Base-by-base conservation (phyloP, 2,113 vertebrate genomes). In the Capreolus pygargus region DNA sequence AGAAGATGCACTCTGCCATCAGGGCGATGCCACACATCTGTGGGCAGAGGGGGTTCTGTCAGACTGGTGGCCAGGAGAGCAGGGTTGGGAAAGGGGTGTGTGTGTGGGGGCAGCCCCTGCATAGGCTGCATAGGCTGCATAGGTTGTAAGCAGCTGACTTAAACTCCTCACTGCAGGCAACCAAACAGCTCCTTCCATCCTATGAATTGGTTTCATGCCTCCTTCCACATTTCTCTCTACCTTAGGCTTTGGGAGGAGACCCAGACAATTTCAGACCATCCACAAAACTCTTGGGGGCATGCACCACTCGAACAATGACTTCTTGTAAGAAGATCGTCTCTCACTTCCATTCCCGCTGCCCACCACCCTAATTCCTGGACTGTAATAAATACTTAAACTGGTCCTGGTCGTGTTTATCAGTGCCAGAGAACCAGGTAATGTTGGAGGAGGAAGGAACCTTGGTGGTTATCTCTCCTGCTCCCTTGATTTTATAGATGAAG, bases 1-100 rank as follows among this genome's bases (percentile, higher is more conserved):
- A 99, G 98, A 98, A 99, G 98, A 99, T 99, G 96, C 99, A 99
- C 94, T 99, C 99, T n/a, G 99, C 99, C 0, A 98, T 99, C 97
- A 99, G 98, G 55, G 99, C 99, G 45, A 99, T 98, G 84, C 99
- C 99, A 0, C 99, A 99, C 97, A 99, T 98, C 99, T 99, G 97
- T 58, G 84, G 60, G 45, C n/a, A 97, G 82, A 96, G 47, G 10
- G 36, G 9, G 1, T 43, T 47, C 57, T 28, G 45, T 98, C 78
- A 98, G 83, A n/a, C 67, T 39, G 28, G 60, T 0, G 33, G 39
- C 52, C 85, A 45, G 79, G 21, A 83, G 9, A 27, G 5, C 43
- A 70, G 88, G 1, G 2, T 2, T 50, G 95, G 74, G 74, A 27
- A 67, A 74, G n/a, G 74, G 7, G 16, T 30, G 67, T 52, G 67